phyloP scores from a whole-genome alignment of 1,140 invertebrate species.

The roundworm (Caenorhabditis elegans) region DNA sequence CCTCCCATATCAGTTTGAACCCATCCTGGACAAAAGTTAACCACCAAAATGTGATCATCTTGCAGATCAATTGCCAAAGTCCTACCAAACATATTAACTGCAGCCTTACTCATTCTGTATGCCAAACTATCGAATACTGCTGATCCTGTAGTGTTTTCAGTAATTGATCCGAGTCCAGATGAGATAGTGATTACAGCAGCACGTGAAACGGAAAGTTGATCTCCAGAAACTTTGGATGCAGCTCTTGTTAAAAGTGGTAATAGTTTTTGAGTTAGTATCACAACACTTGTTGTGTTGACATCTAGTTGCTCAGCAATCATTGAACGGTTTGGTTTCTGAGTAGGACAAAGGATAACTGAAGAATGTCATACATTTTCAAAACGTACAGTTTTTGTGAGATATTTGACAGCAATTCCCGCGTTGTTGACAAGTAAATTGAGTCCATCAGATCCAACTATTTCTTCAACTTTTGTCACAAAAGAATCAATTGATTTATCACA shows the following conservation, averaged over 20 bases:
- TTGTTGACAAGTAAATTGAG: conserved; percentile 36
- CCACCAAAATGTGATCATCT: conserved; percentile 20
- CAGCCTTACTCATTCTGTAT: background rate
- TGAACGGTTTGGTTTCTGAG: background rate
- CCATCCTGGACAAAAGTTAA: background rate
- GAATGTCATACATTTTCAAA: too few species aligned
- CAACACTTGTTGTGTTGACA: background rate
- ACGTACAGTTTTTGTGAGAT: too few species aligned
- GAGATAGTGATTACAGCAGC: conserved; percentile 35
- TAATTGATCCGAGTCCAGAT: conserved; percentile 10
- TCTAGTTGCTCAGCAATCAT: background rate
- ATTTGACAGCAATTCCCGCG: too few species aligned
- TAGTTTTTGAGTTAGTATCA: conserved; percentile 7
- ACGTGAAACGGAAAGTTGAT: background rate
- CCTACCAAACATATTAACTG: background rate
- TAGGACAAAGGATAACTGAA: too few species aligned
- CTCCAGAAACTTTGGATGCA: background rate
- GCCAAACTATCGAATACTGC: background rate
- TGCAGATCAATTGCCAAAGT: background rate
- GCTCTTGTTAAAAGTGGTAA: background rate
- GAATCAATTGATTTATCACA: conserved; percentile 28
- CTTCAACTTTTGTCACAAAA: background rate
- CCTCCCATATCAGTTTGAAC: conserved; percentile 29
- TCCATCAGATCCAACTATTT: background rate
- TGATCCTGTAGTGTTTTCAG: background rate